Evolutionary conservation across 2,888 invertebrate species (phyloP).

Genomic region (Drosophila meridiana): DNA sequence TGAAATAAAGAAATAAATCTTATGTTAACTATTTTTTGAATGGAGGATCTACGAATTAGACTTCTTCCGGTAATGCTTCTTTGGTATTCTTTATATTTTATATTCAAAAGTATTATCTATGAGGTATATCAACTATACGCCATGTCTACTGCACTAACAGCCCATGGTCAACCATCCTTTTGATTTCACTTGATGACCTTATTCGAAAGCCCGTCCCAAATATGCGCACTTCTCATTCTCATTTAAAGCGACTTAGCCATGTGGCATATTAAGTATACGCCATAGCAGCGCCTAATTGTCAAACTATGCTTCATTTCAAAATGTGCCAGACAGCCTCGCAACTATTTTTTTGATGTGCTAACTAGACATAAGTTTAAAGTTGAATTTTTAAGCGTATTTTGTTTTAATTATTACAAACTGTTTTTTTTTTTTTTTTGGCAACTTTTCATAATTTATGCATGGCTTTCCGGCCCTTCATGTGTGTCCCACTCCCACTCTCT

Average conservation of each 20-base stretch:
- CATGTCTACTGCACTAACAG: not conserved
- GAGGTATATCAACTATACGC: not conserved
- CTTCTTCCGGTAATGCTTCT: no score
- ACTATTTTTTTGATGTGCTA: constrained; percentile 42
- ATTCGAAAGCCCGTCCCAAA: not conserved
- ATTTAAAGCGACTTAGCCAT: not conserved
- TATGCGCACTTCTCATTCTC: not conserved
- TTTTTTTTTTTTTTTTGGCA: constrained; percentile 24
- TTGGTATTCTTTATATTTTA: no score
- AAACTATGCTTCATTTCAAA: not conserved
- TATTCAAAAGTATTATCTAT: no score
- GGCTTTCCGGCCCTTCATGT: constrained; percentile 49
- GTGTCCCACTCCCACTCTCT: not conserved
- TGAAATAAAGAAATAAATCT: no score
- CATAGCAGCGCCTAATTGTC: not conserved
- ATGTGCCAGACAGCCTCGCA: not conserved
- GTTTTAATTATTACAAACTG: constrained; percentile 53
- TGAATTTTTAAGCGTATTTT: constrained; percentile 48
- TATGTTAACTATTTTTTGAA: no score
- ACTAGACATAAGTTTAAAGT: constrained; percentile 37
- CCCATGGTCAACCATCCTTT: no score
- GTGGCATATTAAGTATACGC: not conserved
- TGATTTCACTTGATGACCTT: not conserved
- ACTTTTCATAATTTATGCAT: constrained; percentile 73
- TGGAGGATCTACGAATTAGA: no score